Conservation (phyloP, 2,797 vertebrate genomes). For the Botia kubotai region DNA sequence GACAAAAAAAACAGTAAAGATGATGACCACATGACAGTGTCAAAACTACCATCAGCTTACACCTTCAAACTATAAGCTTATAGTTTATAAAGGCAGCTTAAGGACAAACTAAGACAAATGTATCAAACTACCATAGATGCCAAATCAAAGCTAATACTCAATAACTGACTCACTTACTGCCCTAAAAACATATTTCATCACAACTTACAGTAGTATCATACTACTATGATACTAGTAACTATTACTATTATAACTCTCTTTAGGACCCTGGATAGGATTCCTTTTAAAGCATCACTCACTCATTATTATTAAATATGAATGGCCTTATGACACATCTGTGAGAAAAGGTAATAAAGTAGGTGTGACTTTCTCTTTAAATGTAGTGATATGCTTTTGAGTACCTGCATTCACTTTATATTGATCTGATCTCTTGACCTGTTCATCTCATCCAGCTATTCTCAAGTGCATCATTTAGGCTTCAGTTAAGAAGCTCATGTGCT, state of each 20-base stretch:
- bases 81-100: no score
- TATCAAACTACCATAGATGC: neutral
- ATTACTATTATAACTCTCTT: neutral
- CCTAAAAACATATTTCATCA: neutral
- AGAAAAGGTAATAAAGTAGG: slow-evolving; percentile 21
- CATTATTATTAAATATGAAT: slow-evolving; percentile 31
- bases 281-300: neutral
- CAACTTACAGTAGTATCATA: neutral
- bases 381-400: neutral
- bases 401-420: slow-evolving; percentile 32
- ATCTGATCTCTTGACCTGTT: slow-evolving; percentile 35
- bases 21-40: neutral
- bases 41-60: neutral
- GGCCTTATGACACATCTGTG: slow-evolving; percentile 15
- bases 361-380: slow-evolving; percentile 33
- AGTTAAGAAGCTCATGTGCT: neutral
- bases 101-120: no score
- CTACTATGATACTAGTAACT: neutral
- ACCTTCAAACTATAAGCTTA: neutral
- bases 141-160: neutral
- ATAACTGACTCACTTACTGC: neutral
- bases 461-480: slow-evolving; percentile 27
- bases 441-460: slow-evolving; percentile 19
- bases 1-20: neutral
- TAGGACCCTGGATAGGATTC: slow-evolving; percentile 3